Evolutionary conservation across 2,888 invertebrate genomes (phyloP).

Genomic region (Pogonocherus hispidulus): DNA sequence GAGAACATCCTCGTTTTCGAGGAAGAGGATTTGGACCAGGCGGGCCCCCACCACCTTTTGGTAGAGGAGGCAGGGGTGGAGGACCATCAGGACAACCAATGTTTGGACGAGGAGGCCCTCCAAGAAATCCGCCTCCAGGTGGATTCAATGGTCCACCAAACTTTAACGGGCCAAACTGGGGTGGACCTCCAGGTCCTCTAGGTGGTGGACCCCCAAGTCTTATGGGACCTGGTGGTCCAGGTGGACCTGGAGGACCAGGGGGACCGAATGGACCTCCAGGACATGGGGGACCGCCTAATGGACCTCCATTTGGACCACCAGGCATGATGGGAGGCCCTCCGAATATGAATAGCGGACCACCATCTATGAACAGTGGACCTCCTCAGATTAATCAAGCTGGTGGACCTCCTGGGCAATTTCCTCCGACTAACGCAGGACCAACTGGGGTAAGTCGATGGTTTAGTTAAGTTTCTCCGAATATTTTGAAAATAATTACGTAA

Average conservation of each 20-base stretch:
- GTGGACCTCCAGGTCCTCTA: slow-evolving; percentile 73
- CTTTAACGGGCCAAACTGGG: slow-evolving; percentile 76
- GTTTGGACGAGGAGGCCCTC: slow-evolving; percentile 70
- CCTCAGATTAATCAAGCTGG: slow-evolving; percentile 36
- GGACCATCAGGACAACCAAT: slow-evolving; percentile 69
- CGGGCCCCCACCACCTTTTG: slow-evolving; percentile 70
- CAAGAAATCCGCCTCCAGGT: slow-evolving; percentile 69
- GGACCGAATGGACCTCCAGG: slow-evolving; percentile 67
- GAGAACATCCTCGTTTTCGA: slow-evolving; percentile 76
- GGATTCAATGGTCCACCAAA: slow-evolving; percentile 72
- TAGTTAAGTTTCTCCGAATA: no score
- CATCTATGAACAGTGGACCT: slow-evolving; percentile 32
- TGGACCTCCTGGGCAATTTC: slow-evolving; percentile 43
- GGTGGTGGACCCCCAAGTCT: slow-evolving; percentile 69
- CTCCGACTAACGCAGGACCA: slow-evolving; percentile 29
- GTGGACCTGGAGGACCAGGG: slow-evolving; percentile 54
- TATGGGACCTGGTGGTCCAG: slow-evolving; percentile 67
- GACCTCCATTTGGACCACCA: slow-evolving; percentile 46
- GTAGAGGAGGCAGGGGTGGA: slow-evolving; percentile 67
- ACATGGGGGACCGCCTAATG: slow-evolving; percentile 23
- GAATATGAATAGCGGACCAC: slow-evolving; percentile 46
- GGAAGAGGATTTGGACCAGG: slow-evolving; percentile 78
- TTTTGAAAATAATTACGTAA: no score
- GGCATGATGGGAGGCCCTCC: slow-evolving; percentile 59
- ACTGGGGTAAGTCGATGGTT: slow-evolving; percentile 29